phyloP scores from a whole-genome alignment of 2,888 invertebrate genomes.

The Aleiodes testaceus region DNA sequence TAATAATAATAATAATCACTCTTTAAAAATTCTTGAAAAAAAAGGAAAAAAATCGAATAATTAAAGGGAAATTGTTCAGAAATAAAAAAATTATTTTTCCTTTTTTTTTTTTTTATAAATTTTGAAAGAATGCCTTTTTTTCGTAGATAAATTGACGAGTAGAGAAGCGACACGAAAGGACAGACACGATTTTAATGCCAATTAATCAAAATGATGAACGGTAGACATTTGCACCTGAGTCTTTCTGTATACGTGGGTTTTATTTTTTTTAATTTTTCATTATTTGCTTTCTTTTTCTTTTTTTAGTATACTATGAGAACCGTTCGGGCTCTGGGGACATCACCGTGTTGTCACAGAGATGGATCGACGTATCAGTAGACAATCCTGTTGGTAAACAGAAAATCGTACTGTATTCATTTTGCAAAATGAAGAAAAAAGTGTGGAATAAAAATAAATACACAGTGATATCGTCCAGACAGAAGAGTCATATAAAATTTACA shows the following conservation, averaged over 20 bases:
- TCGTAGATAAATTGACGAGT: constrained; percentile 25
- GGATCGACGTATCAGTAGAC: constrained; percentile 38
- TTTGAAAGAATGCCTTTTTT: too few relatives aligned
- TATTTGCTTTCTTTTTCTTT: constrained; percentile 18
- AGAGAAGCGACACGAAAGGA: constrained; percentile 43
- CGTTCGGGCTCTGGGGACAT: constrained; percentile 40
- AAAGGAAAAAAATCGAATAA: too few relatives aligned
- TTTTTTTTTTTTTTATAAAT: too few relatives aligned
- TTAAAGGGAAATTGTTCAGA: too few relatives aligned
- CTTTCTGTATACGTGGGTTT: constrained; percentile 70
- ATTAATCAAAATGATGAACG: constrained; percentile 53
- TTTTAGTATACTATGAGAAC: constrained; percentile 69
- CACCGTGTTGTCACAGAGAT: constrained; percentile 36
- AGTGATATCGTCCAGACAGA: too few relatives aligned
- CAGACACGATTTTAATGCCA: constrained; percentile 49
- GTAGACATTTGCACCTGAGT: constrained; percentile 68
- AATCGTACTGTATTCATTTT: constrained; percentile 27
- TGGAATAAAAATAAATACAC: too few relatives aligned
- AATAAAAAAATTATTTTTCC: too few relatives aligned
- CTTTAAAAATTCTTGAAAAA: too few relatives aligned
- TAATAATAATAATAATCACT: too few relatives aligned
- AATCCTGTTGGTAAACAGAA: constrained; percentile 39
- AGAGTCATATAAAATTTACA: neutral
- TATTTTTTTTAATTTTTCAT: constrained; percentile 42
- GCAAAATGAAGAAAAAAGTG: constrained; percentile 28